Evolutionary conservation across 2,113 vertebrate species (phyloP).

Genomic region (Tylochromis polylepis): DNA sequence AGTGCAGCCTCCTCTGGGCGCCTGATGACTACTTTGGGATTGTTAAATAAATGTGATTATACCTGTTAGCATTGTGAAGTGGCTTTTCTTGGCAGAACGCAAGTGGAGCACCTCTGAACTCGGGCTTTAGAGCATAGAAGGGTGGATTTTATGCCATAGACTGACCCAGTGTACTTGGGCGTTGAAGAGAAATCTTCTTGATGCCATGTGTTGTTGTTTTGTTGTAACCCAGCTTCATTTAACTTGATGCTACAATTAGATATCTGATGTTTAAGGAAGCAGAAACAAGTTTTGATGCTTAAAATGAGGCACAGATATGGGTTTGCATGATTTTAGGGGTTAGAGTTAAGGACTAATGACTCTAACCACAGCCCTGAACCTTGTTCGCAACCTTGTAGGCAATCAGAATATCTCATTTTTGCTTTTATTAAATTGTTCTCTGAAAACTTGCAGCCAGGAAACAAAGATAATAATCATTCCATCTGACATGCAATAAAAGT

Average conservation of each 20-base stretch:
- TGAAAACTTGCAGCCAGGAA: too few species aligned
- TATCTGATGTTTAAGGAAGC: neutral
- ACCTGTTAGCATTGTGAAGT: conserved; percentile 37
- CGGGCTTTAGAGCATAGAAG: neutral
- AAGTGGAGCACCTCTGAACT: conserved; percentile 39
- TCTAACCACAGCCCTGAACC: neutral
- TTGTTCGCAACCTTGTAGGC: neutral
- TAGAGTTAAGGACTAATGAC: neutral
- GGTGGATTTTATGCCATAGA: neutral
- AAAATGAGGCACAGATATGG: neutral
- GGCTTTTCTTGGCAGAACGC: conserved; percentile 16
- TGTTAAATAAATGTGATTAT: conserved; percentile 58
- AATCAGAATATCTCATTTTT: neutral
- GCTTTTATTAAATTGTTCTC: neutral
- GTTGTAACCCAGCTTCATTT: neutral
- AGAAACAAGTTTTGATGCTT: neutral
- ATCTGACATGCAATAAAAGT: neutral
- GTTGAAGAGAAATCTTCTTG: neutral
- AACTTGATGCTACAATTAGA: neutral
- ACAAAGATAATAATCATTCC: neutral
- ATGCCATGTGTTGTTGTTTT: neutral
- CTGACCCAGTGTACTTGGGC: neutral
- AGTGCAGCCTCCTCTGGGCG: conserved; percentile 29
- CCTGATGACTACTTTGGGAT: conserved; percentile 26
- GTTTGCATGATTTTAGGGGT: neutral